Evolutionary conservation across 2,797 vertebrate genomes (phyloP).

Genomic region (Fringilla coelebs): DNA sequence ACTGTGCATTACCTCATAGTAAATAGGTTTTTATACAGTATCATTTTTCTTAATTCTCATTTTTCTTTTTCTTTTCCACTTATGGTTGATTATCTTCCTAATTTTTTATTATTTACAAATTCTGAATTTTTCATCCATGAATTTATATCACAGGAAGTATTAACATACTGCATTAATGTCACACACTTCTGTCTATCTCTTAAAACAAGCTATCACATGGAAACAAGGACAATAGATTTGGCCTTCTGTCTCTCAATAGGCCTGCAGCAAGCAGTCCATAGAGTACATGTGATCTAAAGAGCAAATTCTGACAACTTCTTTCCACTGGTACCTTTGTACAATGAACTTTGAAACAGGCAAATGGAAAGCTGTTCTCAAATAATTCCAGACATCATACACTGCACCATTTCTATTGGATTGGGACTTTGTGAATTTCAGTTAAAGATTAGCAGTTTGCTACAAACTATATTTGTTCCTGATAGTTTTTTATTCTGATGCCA

Average conservation of each 20-base stretch:
- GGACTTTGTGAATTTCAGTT: background rate
- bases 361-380: slow-evolving; percentile 41
- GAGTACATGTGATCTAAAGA: background rate
- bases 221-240: background rate
- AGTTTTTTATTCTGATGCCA: background rate
- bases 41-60: background rate
- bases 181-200: background rate
- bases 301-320: background rate
- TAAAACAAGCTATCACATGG: background rate
- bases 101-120: background rate
- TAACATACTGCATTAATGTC: background rate
- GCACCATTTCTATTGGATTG: background rate
- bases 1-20: background rate
- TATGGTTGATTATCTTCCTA: background rate
- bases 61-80: background rate
- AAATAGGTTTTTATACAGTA: background rate
- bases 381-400: slow-evolving; percentile 36
- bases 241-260: background rate
- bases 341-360: slow-evolving; percentile 14
- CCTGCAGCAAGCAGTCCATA: background rate
- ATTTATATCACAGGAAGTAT: background rate
- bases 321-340: background rate
- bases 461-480: background rate
- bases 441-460: background rate
- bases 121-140: background rate